phyloP scores from a whole-genome alignment of 2,797 vertebrate species.

The Perdix hodgsoniae region DNA sequence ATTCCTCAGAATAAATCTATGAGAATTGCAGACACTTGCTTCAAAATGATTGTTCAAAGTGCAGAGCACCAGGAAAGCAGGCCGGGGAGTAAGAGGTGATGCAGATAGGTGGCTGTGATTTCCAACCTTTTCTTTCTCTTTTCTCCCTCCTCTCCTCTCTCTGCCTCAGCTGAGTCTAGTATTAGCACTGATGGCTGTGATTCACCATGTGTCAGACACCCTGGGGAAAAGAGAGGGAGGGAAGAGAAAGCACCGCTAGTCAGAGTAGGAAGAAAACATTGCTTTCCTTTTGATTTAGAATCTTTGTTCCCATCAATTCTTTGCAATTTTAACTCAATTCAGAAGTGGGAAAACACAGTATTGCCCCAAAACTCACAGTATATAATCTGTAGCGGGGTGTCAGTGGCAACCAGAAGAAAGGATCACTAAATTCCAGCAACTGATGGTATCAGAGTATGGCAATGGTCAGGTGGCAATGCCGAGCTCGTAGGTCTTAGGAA shows the following conservation, averaged over 20 bases:
- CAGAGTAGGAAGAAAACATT: not conserved
- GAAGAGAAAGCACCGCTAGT: not conserved
- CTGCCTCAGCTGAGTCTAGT: not conserved
- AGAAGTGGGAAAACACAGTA: not conserved
- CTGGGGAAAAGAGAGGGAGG: not conserved
- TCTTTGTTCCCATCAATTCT: not conserved
- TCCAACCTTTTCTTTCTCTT: not conserved
- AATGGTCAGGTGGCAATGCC: not conserved
- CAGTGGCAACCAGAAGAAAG: not conserved
- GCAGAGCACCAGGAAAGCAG: constrained; percentile 5
- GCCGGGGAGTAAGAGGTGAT: constrained; percentile 38
- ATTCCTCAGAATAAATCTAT: constrained; percentile 49
- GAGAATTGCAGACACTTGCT: constrained; percentile 53
- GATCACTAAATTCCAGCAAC: not conserved
- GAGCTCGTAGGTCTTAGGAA: not conserved
- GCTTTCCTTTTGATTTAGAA: not conserved
- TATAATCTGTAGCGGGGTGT: not conserved
- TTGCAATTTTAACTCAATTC: not conserved
- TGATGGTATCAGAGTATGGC: not conserved
- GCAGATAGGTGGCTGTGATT: not conserved
- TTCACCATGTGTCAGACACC: not conserved
- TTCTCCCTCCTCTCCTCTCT: not conserved
- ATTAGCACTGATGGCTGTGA: not conserved
- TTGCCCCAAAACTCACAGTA: not conserved
- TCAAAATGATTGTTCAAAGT: constrained; percentile 55